Conservation (phyloP, 2,113 vertebrate genomes). For the Zosterops hypoxanthus region DNA sequence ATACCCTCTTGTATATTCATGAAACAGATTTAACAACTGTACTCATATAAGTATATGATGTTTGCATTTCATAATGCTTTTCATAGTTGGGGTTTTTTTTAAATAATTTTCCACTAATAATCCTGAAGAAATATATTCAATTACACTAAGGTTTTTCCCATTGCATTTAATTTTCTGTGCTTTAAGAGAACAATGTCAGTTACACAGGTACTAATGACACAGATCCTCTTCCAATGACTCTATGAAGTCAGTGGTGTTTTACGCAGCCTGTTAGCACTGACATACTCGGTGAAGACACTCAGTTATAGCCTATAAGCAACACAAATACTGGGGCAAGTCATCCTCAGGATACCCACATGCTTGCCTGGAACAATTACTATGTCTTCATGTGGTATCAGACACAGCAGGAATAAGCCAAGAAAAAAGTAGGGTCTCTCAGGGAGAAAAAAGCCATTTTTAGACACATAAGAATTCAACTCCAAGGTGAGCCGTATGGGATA, state of each 20-base stretch:
- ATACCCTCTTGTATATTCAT: neutral
- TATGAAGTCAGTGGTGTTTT: neutral
- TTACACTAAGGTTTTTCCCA: neutral
- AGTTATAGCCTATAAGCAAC: neutral
- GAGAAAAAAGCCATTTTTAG: neutral
- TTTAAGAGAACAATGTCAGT: neutral
- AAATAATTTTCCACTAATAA: neutral
- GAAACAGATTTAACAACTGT: neutral
- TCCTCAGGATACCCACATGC: neutral
- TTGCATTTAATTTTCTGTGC: neutral
- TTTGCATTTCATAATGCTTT: neutral
- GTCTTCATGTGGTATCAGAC: neutral
- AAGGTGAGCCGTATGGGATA: neutral
- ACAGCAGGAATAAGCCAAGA: neutral
- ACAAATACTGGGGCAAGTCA: neutral
- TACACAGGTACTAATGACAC: neutral
- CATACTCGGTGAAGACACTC: neutral
- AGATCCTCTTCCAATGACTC: neutral
- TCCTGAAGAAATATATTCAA: neutral
- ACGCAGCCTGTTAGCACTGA: neutral
- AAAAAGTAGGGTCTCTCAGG: neutral
- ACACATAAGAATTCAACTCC: rapidly evolving
- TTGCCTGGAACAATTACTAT: neutral
- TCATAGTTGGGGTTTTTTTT: neutral
- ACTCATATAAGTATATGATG: neutral